Conservation (phyloP, 2,113 vertebrate genomes). For the Donacobius atricapilla region DNA sequence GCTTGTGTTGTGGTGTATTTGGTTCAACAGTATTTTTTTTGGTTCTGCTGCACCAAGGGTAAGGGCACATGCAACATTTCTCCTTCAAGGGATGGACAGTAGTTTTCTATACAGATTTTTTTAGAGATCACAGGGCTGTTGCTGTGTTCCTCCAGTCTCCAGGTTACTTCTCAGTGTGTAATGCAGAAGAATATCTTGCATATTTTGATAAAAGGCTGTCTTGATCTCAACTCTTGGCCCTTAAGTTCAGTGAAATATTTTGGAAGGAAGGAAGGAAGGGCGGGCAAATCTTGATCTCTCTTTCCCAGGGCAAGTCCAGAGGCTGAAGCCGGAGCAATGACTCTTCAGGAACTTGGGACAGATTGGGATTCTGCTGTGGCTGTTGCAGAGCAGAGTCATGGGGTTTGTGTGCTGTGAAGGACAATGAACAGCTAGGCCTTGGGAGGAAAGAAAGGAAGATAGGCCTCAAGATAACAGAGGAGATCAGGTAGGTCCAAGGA, state of each 20-base stretch:
- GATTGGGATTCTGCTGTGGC: background rate
- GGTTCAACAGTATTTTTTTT: background rate
- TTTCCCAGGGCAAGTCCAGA: background rate
- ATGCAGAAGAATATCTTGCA: background rate
- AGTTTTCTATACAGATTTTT: background rate
- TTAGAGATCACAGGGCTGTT: background rate
- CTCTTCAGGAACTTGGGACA: background rate
- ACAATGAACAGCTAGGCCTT: background rate
- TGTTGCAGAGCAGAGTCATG: background rate
- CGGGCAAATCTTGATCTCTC: background rate
- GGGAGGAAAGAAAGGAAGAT: background rate
- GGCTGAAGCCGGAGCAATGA: background rate
- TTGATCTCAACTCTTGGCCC: background rate
- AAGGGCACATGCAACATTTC: background rate
- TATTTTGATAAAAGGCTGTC: background rate
- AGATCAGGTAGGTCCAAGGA: background rate
- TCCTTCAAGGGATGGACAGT: background rate
- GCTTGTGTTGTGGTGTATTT: background rate
- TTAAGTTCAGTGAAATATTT: background rate
- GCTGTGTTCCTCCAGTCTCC: background rate
- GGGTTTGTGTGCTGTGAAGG: background rate
- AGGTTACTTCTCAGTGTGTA: background rate
- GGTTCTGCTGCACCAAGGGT: background rate
- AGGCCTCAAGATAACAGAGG: rapidly evolving
- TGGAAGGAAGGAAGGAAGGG: background rate